phyloP scores from a whole-genome alignment of 2,888 invertebrate genomes.

The Drosophila lutescens region DNA sequence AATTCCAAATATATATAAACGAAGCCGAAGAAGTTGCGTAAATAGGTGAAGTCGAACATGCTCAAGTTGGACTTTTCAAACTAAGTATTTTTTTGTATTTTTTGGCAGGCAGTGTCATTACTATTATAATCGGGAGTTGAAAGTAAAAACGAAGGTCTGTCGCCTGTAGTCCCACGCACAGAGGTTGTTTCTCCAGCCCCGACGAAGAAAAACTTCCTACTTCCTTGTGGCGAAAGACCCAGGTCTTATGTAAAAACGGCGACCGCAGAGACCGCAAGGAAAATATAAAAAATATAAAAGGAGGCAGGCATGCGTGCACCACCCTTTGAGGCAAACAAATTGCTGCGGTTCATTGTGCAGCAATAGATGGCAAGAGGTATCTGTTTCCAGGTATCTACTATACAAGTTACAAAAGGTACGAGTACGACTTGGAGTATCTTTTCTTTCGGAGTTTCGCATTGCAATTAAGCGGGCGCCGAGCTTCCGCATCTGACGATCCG shows the following conservation, averaged over 20 bases:
- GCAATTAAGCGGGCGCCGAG: slow-evolving; percentile 62
- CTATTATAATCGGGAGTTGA: not conserved
- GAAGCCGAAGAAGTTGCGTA: slow-evolving; percentile 51
- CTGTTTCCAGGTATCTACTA: slow-evolving; percentile 5
- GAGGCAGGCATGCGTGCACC: slow-evolving; percentile 72
- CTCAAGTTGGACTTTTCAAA: slow-evolving; percentile 6
- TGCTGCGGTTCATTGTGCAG: slow-evolving; percentile 54
- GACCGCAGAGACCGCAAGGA: slow-evolving; percentile 41
- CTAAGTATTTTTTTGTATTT: not conserved
- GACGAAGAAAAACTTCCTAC: slow-evolving; percentile 24
- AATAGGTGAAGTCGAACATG: slow-evolving; percentile 50
- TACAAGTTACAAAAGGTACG: slow-evolving; percentile 43
- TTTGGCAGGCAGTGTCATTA: slow-evolving; percentile 14
- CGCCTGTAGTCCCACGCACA: slow-evolving; percentile 8
- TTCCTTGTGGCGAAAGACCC: slow-evolving; percentile 31
- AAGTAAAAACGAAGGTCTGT: slow-evolving; percentile 15
- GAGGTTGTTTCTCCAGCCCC: not conserved
- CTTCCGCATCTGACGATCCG: slow-evolving; percentile 55
- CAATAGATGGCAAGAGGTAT: slow-evolving; percentile 13
- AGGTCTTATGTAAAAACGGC: slow-evolving; percentile 37
- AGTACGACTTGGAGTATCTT: slow-evolving; percentile 47
- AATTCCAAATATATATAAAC: not conserved
- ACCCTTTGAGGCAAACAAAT: slow-evolving; percentile 27
- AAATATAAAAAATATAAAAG: not conserved
- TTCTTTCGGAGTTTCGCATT: slow-evolving; percentile 55